Base-by-base conservation (phyloP, 53 echinoderm and acorn worm species). In the Temnopleurus reevesii region DNA sequence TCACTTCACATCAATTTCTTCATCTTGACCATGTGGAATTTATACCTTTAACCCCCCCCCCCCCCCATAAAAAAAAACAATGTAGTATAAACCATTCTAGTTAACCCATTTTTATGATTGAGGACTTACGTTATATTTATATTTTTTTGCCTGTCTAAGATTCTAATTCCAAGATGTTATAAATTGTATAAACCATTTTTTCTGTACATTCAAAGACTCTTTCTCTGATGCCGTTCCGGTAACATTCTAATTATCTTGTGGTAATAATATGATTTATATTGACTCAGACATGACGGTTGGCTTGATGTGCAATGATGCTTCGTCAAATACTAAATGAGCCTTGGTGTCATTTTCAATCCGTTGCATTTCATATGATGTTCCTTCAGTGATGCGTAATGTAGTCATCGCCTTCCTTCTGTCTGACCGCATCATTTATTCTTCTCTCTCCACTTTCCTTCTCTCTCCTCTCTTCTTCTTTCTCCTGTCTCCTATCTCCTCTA, bases 271-370 rank as follows among this genome's bases (percentile, higher is more conserved):
- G 49, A 66, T 66, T 66, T 17, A 41, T n/a, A 38, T 5, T 13
- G 21, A 66, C 66, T 21, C 35, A 21, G 41, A 66, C 41, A 41
- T 29, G 21, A 66, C 41, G 66, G 66, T 41, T 66, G 66, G 21
- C 66, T 41, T 66, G 36, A 41, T 7, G 36, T 66, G 35, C 38
- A 66, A 10, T 66, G 66, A 38, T 19, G 66, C 66, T 5, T 19
- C 41, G 2, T 36, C 38, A 35, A 66, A 66, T 35, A 66, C 19
- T 66, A 26, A 66, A 66, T 66, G 36, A 66, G 66, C 66, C 27
- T 18, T 66, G 66, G 38, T 66, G 66, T 66, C 41, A 66, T 66
- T 66, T 66, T 66, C 66, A 66, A 66, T 66, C 41, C 7, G 6
- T 41, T 36, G 41, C 66, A 66, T 38, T 41, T 66, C 66, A 66